These are phyloP conservation scores for Lepidothrix coronata DNA, from an alignment of 2,113 vertebrate genomes.

Conservation along the genomic window DNA sequence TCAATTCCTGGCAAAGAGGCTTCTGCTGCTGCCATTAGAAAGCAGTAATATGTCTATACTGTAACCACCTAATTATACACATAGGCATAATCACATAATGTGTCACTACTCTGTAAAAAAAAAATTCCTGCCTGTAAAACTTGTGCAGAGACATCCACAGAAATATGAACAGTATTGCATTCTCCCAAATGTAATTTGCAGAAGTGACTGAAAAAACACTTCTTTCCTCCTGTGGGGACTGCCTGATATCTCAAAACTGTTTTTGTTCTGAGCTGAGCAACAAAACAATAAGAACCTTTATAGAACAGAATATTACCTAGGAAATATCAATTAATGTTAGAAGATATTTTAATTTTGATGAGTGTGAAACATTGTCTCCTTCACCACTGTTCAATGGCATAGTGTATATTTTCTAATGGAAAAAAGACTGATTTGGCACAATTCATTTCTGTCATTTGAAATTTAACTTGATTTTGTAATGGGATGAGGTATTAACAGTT, in stretches of 20 bases:
- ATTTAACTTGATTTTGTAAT: neutral
- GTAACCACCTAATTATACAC: conserved; percentile 67
- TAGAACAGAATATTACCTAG: neutral
- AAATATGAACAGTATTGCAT: conserved; percentile 44
- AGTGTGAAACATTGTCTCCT: neutral
- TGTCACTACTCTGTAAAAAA: conserved; percentile 48
- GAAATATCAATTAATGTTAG: neutral
- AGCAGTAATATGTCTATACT: conserved; percentile 58
- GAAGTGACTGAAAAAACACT: neutral
- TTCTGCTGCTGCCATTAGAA: conserved; percentile 66
- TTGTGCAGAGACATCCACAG: conserved; percentile 38
- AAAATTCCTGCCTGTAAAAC: conserved; percentile 39
- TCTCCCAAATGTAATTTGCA: conserved; percentile 5
- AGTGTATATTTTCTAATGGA: neutral
- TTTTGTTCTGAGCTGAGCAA: neutral
- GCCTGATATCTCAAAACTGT: neutral
- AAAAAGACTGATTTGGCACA: neutral
- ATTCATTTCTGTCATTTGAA: neutral
- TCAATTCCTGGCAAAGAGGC: conserved; percentile 54
- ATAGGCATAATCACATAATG: neutral
- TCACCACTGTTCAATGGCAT: neutral
- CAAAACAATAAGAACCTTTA: neutral
- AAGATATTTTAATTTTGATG: neutral
- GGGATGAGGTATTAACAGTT: neutral
- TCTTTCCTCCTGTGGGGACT: neutral